These are phyloP conservation scores for Sula dactylatra DNA, from an alignment of 2,113 vertebrate genomes.

Conservation along the genomic window DNA sequence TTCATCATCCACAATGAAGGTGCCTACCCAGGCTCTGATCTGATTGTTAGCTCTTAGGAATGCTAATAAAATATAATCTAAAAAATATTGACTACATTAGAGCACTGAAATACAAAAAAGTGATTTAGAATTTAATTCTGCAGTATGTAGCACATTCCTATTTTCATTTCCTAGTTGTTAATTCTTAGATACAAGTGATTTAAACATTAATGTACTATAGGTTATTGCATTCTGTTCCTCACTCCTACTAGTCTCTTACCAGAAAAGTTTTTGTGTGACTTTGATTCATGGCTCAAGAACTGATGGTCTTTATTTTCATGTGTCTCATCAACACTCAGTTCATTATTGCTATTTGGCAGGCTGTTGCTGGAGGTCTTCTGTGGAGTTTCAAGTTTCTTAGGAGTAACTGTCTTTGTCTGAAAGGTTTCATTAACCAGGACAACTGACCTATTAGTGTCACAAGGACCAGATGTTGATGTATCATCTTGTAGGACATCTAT, in stretches of 20 bases:
- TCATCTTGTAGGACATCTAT: not conserved
- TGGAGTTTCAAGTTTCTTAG: not conserved
- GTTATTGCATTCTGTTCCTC: not conserved
- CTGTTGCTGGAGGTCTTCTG: not conserved
- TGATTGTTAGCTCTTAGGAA: not conserved
- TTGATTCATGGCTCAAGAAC: constrained; percentile 5
- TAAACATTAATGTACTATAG: not conserved
- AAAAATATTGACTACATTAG: not conserved
- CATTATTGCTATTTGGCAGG: not conserved
- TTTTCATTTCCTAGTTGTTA: not conserved
- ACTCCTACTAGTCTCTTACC: constrained; percentile 73
- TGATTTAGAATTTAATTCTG: not conserved
- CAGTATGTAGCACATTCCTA: not conserved
- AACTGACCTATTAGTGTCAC: not conserved
- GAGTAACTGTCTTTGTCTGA: not conserved
- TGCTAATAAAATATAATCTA: not conserved
- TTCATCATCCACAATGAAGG: not conserved
- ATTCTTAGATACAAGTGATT: not conserved
- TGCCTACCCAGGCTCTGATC: not conserved
- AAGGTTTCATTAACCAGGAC: not conserved
- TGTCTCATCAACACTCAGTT: not conserved
- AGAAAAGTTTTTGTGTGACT: constrained; percentile 4
- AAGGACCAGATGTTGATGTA: not conserved
- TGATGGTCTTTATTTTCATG: not conserved
- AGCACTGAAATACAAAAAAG: not conserved